Evolutionary conservation across 2,797 vertebrate species (phyloP).

Genomic region (Gephyroberyx darwinii): DNA sequence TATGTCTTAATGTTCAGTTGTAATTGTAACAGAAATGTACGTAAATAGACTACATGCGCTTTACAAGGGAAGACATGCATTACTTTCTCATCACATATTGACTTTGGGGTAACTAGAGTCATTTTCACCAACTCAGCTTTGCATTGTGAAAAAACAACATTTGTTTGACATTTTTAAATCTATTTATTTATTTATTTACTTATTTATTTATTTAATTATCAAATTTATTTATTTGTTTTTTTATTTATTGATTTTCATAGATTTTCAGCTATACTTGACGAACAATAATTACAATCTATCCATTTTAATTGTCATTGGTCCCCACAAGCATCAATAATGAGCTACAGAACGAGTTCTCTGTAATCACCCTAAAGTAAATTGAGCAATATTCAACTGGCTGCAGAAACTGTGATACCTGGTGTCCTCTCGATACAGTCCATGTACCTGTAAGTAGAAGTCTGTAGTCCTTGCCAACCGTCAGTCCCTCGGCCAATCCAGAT

Average conservation of each 20-base stretch:
- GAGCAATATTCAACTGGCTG: slow-evolving; percentile 83
- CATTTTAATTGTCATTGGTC: slow-evolving; percentile 38
- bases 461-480: slow-evolving; percentile 46
- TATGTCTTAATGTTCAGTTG: slow-evolving; percentile 52
- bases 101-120: slow-evolving; percentile 31
- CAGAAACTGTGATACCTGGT: slow-evolving; percentile 82
- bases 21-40: slow-evolving; percentile 45
- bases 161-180: background rate
- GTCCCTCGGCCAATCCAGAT: slow-evolving; percentile 14
- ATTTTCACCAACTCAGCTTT: slow-evolving; percentile 23
- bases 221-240: slow-evolving; percentile 4
- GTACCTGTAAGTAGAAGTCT: slow-evolving; percentile 67
- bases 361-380: slow-evolving; percentile 61
- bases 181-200: slow-evolving; percentile 5
- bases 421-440: slow-evolving; percentile 62
- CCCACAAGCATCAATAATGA: slow-evolving; percentile 64
- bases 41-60: slow-evolving; percentile 39
- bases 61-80: slow-evolving; percentile 32
- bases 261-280: slow-evolving; percentile 51
- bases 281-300: slow-evolving; percentile 55
- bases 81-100: slow-evolving; percentile 19
- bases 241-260: slow-evolving; percentile 22
- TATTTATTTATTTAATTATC: slow-evolving; percentile 18
- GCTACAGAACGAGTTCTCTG: slow-evolving; percentile 59
- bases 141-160: slow-evolving; percentile 17